phyloP scores from a whole-genome alignment of 2,797 vertebrate species.

The Anguilla obscura region DNA sequence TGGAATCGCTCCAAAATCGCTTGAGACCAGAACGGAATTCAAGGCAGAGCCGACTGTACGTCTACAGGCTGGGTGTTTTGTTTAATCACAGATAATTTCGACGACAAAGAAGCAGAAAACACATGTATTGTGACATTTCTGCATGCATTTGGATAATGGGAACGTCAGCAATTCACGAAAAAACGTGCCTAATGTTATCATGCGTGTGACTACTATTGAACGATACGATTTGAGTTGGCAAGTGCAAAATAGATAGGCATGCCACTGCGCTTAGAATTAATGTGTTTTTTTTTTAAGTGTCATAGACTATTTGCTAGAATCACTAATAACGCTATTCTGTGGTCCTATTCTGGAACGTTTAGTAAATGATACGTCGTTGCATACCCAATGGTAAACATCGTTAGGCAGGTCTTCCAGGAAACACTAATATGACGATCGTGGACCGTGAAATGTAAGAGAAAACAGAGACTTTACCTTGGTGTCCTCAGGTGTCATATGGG shows the following conservation, averaged over 20 bases:
- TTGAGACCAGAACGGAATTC: background rate
- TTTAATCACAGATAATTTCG: background rate
- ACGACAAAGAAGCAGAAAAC: background rate
- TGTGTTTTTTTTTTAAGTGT: background rate
- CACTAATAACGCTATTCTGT: background rate
- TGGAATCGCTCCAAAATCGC: background rate
- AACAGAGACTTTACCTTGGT: background rate
- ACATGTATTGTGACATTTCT: background rate
- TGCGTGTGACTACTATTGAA: background rate
- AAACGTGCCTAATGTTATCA: background rate
- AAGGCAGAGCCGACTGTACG: background rate
- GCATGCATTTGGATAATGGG: background rate
- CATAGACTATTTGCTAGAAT: background rate
- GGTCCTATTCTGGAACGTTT: background rate
- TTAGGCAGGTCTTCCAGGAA: background rate
- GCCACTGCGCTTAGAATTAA: background rate
- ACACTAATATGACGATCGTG: background rate
- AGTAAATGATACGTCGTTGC: background rate
- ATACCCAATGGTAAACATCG: background rate
- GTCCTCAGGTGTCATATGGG: background rate
- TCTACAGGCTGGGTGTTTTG: background rate
- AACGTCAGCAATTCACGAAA: background rate
- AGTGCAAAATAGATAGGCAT: background rate
- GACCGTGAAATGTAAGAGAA: background rate
- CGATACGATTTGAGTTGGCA: background rate